Evolutionary conservation across 2,888 invertebrate species (phyloP), one percentile per base, ranked within the genome.

Genomic region (Orchestes rusci): DNA sequence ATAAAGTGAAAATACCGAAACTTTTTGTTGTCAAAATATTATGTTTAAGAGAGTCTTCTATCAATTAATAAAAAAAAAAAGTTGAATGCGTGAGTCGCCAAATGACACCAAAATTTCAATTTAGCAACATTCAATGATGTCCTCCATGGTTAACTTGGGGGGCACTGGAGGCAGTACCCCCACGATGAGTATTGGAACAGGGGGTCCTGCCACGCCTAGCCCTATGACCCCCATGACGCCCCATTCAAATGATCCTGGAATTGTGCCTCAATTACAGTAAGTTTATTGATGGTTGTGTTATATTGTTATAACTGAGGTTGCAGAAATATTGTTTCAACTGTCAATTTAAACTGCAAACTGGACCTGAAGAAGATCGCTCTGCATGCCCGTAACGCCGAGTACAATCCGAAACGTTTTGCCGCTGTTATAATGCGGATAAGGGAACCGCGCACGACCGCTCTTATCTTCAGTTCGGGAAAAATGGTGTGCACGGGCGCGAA

Each of bases 401-500:
- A 97, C 65, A 99, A 99, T 69, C 97, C 97, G 5, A 97, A 97
- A 70, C 84, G 97, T 61, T 99, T 99, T 74, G 95, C 96, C 38
- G 97, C 97, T 28, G 96, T 99, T 3, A 97, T 99, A 43, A 99
- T 99, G 97, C 76, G 96, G 62, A 89, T 81, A 69, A 79, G 76
- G 59, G 96, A 88, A 68, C 88, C 88, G 1, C 73, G 95, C 70
- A 97, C 87, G 1, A 88, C 87, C 1, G 87, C 87, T 12, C 70
- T 89, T 3, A 88, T 88, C 47, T 88, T 88, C 60, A 84, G 83
- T 53, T 85, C 85, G 7, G 87, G 88, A 1, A 89, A 88, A 71
- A 88, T 88, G 86, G 88, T 88, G 3, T 88, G 87, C 63, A 88
- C 88, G 1, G 88, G 88, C 27, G 87, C 88, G 1, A 88, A 87